phyloP scores from a whole-genome alignment of 2,797 vertebrate genomes.

The Coregonus sp. region DNA sequence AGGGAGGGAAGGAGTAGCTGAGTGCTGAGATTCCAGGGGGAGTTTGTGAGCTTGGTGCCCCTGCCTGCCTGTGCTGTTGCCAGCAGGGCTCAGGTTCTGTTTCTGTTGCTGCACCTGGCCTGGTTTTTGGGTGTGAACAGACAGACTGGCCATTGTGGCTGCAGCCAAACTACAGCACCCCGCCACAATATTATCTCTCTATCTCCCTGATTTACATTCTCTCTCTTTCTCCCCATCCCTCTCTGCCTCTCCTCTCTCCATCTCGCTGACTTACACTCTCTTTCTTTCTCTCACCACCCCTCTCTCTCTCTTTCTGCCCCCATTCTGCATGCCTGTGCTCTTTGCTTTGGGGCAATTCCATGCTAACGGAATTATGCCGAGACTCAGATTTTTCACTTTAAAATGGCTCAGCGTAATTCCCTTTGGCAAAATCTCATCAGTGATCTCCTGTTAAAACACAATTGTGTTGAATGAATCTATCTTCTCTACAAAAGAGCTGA shows the following conservation, averaged over 20 bases:
- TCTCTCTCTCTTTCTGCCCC: slow-evolving; percentile 7
- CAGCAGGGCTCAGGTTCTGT: slow-evolving; percentile 31
- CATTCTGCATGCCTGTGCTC: background rate
- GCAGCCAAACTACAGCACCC: slow-evolving; percentile 54
- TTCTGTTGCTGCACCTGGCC: background rate
- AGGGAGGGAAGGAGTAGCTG: background rate
- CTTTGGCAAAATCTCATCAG: background rate
- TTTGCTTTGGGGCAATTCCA: background rate
- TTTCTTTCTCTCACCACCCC: background rate
- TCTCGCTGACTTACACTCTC: background rate
- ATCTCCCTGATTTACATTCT: background rate
- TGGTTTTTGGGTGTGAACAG: slow-evolving; percentile 3
- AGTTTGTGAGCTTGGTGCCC: background rate
- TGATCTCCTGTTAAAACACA: too few relatives aligned
- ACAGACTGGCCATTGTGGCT: slow-evolving; percentile 64
- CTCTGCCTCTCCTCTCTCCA: slow-evolving; percentile 7
- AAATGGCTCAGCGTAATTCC: background rate
- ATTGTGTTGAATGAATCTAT: background rate
- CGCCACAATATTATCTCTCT: slow-evolving; percentile 4
- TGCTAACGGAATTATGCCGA: background rate
- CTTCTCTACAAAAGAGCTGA: background rate
- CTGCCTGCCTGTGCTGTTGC: slow-evolving; percentile 6
- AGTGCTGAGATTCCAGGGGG: background rate
- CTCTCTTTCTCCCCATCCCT: slow-evolving; percentile 5
- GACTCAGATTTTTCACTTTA: too few relatives aligned